Evolutionary conservation across 2,888 invertebrate species (phyloP), one percentile per base, ranked within the genome.

Genomic region (Sthenelais limicola): DNA sequence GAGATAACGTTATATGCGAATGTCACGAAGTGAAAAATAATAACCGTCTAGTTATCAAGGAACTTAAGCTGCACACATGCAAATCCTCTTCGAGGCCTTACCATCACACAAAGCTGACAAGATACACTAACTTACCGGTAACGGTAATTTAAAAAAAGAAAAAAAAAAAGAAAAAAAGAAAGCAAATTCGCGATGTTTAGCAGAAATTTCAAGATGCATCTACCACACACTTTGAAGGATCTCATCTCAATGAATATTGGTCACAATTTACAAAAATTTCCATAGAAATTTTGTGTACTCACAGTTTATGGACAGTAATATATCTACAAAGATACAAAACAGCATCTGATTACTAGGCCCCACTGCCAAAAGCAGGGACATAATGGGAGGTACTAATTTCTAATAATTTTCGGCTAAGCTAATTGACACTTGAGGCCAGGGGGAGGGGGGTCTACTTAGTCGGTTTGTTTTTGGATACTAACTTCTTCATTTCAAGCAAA

Each of bases 261-360:
- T 62, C 62, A 62, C 62, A 62, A 62, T 35, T 62, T 62, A 62
- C 62, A 62, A 62, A 62, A 62, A 62, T 62, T 62, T 62, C 62
- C 62, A 62, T 62, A 62, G 62, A 62, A 62, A 62, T 62, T 62
- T 62, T 62, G 62, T 62, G 62, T 62, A 62, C 62, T 62, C 62
- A 62, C 62, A 62, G 62, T 62, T 62, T 62, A 62, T 62, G 62
- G 62, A 62, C 62, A 62, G 62, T 62, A 62, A 62, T 62, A 62
- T 62, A 62, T 62, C 62, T 62, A 62, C 62, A 62, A 62, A 62
- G 62, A 62, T 62, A 62, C 62, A 62, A 62, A 62, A 62, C 62
- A 62, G 62, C 62, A 62, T 62, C 62, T 62, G 62, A 43, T 62
- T 62, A 62, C 62, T 62, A 62, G 1, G 62, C 62, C 62, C 62